Evolutionary conservation across 2,888 invertebrate species (phyloP).

Genomic region (Gnatocerus cornutus): DNA sequence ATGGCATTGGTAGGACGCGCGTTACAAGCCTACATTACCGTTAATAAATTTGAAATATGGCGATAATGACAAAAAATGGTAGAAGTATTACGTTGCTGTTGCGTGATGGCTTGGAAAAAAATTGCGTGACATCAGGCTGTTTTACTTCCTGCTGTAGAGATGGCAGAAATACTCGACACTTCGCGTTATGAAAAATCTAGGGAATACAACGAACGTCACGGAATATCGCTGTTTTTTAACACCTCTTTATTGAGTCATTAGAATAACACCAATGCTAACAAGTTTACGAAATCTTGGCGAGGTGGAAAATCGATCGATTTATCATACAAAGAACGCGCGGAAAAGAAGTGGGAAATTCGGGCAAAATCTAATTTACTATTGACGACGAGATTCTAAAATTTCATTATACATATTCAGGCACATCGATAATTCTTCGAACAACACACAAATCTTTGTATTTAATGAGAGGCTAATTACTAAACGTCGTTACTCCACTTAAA

Average conservation of each 20-base stretch:
- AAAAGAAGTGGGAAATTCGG: no score
- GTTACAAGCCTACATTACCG: slow-evolving; percentile 27
- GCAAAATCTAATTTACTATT: no score
- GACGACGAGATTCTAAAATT: no score
- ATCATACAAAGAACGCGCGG: no score
- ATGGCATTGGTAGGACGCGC: slow-evolving; percentile 27
- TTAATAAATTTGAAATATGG: slow-evolving; percentile 42
- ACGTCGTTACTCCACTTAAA: no score
- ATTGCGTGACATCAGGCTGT: slow-evolving; percentile 44
- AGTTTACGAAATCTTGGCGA: slow-evolving; percentile 17
- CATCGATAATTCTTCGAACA: no score
- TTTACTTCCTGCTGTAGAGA: slow-evolving; percentile 38
- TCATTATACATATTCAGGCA: no score
- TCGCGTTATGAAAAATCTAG: slow-evolving; percentile 45
- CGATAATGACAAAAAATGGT: slow-evolving; percentile 22
- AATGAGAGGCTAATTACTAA: no score
- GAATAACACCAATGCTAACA: slow-evolving; percentile 34
- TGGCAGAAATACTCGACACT: slow-evolving; percentile 47
- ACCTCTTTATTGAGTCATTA: slow-evolving; percentile 52
- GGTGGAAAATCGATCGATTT: no score
- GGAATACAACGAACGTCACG: slow-evolving; percentile 54
- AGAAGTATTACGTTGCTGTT: slow-evolving; percentile 24
- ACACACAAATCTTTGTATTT: no score
- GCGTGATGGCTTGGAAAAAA: slow-evolving; percentile 35
- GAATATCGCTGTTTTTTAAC: slow-evolving; percentile 58